phyloP scores from a whole-genome alignment of 2,113 vertebrate genomes.

The Poecile atricapillus region DNA sequence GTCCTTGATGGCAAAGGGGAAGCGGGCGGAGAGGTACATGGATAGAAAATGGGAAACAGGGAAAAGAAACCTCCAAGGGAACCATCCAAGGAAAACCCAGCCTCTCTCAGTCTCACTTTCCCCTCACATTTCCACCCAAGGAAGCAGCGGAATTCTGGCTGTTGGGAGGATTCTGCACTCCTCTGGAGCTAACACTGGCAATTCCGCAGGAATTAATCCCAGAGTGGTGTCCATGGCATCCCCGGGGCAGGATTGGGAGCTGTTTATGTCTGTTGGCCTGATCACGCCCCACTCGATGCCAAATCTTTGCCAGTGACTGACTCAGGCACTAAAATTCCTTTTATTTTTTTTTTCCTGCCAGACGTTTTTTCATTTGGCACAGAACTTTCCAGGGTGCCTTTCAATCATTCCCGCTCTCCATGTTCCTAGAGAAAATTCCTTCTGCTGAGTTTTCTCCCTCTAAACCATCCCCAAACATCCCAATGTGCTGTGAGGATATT shows the following conservation, averaged over 20 bases:
- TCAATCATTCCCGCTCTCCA: background rate
- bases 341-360: background rate
- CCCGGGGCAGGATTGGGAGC: background rate
- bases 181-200: background rate
- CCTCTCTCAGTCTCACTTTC: background rate
- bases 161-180: background rate
- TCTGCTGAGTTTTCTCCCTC: background rate
- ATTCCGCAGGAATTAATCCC: background rate
- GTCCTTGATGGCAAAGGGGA: background rate
- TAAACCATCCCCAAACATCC: background rate
- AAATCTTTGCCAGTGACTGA: background rate
- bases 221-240: background rate
- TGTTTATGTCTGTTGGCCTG: constrained; percentile 10
- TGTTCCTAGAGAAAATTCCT: background rate
- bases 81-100: background rate
- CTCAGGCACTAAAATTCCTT: background rate
- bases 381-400: background rate
- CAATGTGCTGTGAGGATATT: rapidly evolving
- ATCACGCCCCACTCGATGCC: background rate
- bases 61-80: background rate
- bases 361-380: background rate
- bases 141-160: background rate
- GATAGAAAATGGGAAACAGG: background rate
- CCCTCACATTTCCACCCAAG: background rate
- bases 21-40: background rate